Percentiles rank a stretch among this genome's conserved stretches.
phyloP scores from a whole-genome alignment of 2,888 invertebrate species.

The Drosophila vallismaia region DNA sequence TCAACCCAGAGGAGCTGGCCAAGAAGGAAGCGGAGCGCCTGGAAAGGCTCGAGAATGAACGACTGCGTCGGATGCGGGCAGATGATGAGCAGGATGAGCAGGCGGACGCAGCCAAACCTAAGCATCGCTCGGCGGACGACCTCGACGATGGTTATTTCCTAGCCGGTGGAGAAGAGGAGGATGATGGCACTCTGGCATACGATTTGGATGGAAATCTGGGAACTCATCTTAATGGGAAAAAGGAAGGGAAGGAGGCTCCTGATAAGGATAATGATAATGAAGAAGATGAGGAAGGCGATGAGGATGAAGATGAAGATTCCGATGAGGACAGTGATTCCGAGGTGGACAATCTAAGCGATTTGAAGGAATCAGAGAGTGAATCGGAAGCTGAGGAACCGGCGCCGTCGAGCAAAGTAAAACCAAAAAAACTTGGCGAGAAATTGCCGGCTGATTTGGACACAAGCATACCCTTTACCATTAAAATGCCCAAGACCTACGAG shows the following conservation, averaged over 20 bases:
- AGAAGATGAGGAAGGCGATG: conserved; percentile 54
- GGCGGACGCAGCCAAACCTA: conserved; percentile 78
- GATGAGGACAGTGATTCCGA: conserved; percentile 80
- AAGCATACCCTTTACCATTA: conserved; percentile 85
- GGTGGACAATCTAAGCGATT: conserved; percentile 82
- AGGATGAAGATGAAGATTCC: conserved; percentile 40
- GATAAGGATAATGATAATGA: conserved; percentile 80
- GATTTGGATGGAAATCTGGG: conserved; percentile 80
- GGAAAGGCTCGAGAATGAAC: conserved; percentile 91
- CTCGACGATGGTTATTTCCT: conserved; percentile 92
- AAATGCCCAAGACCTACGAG: conserved; percentile 87
- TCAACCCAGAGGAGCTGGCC: conserved; percentile 92
- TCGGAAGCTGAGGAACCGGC: conserved; percentile 74
- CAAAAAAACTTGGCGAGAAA: background rate
- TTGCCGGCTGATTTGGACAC: conserved; percentile 3
- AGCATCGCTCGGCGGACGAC: conserved; percentile 93
- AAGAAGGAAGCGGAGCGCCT: conserved; percentile 91
- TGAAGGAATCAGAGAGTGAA: conserved; percentile 82
- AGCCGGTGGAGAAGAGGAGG: conserved; percentile 82
- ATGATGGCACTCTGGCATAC: conserved; percentile 75
- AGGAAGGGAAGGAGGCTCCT: conserved; percentile 41
- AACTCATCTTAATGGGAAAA: conserved; percentile 54
- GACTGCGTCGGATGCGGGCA: conserved; percentile 91
- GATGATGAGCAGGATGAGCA: conserved; percentile 85
- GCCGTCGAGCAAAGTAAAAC: conserved; percentile 9